Base-by-base conservation (phyloP, 2,888 invertebrate genomes). In the Doris montereyensis region DNA sequence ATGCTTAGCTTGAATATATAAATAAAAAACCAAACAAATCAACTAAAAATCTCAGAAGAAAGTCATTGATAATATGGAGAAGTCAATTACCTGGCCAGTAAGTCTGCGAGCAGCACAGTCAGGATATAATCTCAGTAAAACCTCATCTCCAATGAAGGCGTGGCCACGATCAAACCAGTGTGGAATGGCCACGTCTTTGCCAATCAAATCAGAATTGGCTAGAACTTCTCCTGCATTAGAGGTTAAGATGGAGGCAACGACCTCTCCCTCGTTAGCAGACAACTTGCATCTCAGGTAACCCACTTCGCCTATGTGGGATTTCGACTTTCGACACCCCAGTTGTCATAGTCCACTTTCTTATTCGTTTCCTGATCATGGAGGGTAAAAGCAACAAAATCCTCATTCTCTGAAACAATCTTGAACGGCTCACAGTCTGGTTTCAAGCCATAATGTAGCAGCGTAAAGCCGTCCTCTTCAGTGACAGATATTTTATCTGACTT, bases 131-230 rank as follows among this genome's bases (percentile, higher is more conserved):
- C 88, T 87, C 28, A 90, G 86, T 1, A 89, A 87, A 5, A 89
- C 89, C 58, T 86, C 85, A 82, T 90, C 90, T 41, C 83, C 82
- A 74, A 87, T 76, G 60, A 88, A 87, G 28, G 87, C 89, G 35
- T 85, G 85, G 13, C 88, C 88, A 77, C 87, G 86, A 30, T 84
- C 76, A 26, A 82, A 67, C 62, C 65, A 74, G 17, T 80, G 78
- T 57, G 26, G 5, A 17, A 82, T 76, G 17, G 71, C 77, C 17
- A 82, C 52, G 30, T 80, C 80, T 35, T 62, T 52, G 1, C 35
- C 52, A 67, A 35, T 28, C 17, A 2, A n/a, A 28, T 34, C 75
- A 2, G 41, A 8, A 41, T 30, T 26, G 76, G 79, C 57, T 74
- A 81, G 41, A 26, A 60, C 17, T 17, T 41, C 52, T 10, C 17